These are phyloP conservation scores for Polypedilum vanderplanki DNA, from an alignment of 1,140 invertebrate genomes.

Conservation along the genomic window DNA sequence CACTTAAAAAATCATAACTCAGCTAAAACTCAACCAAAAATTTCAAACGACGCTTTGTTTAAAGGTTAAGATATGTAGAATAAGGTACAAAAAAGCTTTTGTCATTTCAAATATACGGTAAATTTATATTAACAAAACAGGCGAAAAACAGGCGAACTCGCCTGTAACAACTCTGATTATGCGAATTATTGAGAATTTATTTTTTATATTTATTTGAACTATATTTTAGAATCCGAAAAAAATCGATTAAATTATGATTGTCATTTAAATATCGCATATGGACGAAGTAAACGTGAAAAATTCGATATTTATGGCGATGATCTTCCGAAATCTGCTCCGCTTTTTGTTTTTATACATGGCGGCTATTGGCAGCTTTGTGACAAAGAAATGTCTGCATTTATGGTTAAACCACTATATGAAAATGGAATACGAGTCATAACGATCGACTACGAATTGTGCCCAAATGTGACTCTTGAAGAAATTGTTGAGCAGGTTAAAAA, in stretches of 20 bases:
- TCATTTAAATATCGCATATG: constrained; percentile 5
- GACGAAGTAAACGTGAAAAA: background rate
- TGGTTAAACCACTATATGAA: constrained; percentile 53
- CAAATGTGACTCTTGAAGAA: constrained; percentile 51
- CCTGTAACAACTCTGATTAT: too few species aligned
- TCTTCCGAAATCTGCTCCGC: constrained; percentile 50
- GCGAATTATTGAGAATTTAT: too few species aligned
- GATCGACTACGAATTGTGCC: constrained; percentile 70
- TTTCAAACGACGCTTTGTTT: too few species aligned
- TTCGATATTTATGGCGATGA: background rate
- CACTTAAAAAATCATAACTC: too few species aligned
- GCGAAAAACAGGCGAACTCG: too few species aligned
- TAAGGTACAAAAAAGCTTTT: too few species aligned
- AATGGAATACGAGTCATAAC: constrained; percentile 59
- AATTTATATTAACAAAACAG: too few species aligned
- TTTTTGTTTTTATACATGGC: constrained; percentile 73
- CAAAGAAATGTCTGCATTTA: constrained; percentile 56
- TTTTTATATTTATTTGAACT: too few species aligned
- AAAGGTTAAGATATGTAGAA: too few species aligned
- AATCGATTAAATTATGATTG: background rate
- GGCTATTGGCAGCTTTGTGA: constrained; percentile 72
- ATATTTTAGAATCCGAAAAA: background rate
- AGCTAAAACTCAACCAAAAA: too few species aligned
- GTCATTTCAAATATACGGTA: too few species aligned
- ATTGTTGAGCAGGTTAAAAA: constrained; percentile 57